Evolutionary conservation across 2,797 vertebrate genomes (phyloP).

Genomic region (Molossus molossus): DNA sequence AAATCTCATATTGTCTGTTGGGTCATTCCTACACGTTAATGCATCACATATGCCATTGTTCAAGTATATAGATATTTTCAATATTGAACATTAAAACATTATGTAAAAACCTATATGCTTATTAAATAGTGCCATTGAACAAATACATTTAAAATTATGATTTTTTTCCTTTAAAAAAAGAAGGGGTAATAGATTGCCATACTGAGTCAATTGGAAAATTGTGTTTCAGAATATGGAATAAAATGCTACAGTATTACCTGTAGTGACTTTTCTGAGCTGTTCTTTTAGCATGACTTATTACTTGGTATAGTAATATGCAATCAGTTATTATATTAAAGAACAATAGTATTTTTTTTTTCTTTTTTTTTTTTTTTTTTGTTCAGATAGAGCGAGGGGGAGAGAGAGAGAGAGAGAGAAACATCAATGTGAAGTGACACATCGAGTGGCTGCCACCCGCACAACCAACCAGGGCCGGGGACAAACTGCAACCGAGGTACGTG

Average conservation of each 20-base stretch:
- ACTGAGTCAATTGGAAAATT: conserved; percentile 35
- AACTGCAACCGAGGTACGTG: too few species aligned
- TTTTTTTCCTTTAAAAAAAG: neutral
- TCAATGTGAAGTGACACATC: too few species aligned
- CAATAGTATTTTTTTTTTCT: neutral
- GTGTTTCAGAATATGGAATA: neutral
- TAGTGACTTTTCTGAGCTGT: neutral
- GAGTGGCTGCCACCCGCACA: too few species aligned
- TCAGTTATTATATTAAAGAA: neutral
- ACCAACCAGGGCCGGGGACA: too few species aligned
- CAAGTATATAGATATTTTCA: neutral
- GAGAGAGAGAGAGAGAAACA: too few species aligned
- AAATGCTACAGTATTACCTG: neutral
- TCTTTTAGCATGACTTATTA: neutral
- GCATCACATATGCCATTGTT: neutral
- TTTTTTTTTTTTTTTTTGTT: too few species aligned
- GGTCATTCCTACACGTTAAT: neutral
- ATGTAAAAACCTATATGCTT: neutral
- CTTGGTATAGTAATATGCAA: neutral
- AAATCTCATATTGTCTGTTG: neutral
- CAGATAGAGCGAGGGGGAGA: too few species aligned
- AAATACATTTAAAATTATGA: neutral
- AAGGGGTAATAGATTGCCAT: neutral
- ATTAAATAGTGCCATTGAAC: neutral
- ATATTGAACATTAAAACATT: neutral